These are phyloP conservation scores for Lucinisca nassula DNA, from an alignment of 2,888 invertebrate genomes.

Conservation along the genomic window DNA sequence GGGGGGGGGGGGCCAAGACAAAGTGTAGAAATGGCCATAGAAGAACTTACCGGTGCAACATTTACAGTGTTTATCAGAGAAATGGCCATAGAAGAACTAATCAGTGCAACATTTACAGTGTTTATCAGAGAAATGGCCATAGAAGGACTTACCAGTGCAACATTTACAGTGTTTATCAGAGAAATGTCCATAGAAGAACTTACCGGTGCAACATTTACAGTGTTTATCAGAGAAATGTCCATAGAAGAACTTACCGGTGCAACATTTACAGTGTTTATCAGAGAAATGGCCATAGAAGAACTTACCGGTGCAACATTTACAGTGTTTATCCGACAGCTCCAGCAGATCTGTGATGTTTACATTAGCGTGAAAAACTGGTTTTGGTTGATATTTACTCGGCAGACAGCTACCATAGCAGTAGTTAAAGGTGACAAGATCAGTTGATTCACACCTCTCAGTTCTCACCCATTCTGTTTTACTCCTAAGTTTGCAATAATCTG, in stretches of 20 bases:
- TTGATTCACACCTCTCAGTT: not conserved
- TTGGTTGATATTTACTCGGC: not conserved
- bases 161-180: no score
- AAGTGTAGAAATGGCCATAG: no score
- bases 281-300: not conserved
- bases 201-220: no score
- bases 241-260: not conserved
- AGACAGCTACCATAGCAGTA: not conserved
- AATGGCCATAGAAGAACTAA: no score
- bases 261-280: not conserved
- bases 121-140: no score
- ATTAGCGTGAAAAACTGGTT: not conserved
- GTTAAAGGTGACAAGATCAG: not conserved
- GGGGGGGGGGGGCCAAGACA: no score
- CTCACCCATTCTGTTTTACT: not conserved
- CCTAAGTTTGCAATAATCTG: not conserved
- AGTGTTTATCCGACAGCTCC: not conserved
- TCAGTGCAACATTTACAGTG: no score
- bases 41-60: no score
- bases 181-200: no score
- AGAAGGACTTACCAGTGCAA: no score
- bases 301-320: not conserved
- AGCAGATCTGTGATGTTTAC: not conserved
- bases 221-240: no score
- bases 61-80: no score